Evolutionary conservation across 2,888 invertebrate genomes (phyloP).

Genomic region (Papilio protenor): DNA sequence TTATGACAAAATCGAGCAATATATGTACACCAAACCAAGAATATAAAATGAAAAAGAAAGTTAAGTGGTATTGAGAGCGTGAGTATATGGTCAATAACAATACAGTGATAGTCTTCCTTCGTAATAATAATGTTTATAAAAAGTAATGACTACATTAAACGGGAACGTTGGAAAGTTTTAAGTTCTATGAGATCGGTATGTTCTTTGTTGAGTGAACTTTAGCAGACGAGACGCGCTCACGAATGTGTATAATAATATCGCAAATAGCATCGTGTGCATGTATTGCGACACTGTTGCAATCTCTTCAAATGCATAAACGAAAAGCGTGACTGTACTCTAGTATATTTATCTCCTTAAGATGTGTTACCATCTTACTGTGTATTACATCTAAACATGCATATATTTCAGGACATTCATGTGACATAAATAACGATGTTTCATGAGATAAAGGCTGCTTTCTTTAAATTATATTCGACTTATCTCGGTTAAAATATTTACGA

Average conservation of each 20-base stretch:
- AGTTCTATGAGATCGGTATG: constrained; percentile 32
- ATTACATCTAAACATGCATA: background rate
- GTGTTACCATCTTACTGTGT: background rate
- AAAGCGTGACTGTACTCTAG: background rate
- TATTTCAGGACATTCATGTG: too few species aligned
- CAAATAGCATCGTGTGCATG: constrained; percentile 62
- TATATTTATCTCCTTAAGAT: background rate
- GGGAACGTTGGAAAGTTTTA: constrained; percentile 32
- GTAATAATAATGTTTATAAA: constrained; percentile 38
- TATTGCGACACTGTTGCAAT: constrained; percentile 48
- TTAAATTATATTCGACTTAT: too few species aligned
- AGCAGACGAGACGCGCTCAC: constrained; percentile 62
- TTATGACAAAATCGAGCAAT: background rate
- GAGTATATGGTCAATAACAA: constrained; percentile 35
- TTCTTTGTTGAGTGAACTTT: constrained; percentile 56
- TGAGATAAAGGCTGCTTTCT: too few species aligned
- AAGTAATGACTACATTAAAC: constrained; percentile 32
- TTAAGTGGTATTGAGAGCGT: constrained; percentile 18
- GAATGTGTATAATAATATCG: constrained; percentile 75
- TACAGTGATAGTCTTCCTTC: constrained; percentile 25
- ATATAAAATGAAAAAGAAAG: constrained; percentile 35
- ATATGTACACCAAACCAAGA: background rate
- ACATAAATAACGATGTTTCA: too few species aligned
- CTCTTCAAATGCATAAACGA: constrained; percentile 35
- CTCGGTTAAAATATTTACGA: too few species aligned